phyloP scores from a whole-genome alignment of 2,888 invertebrate genomes.

The Plagiodera versicolora region DNA sequence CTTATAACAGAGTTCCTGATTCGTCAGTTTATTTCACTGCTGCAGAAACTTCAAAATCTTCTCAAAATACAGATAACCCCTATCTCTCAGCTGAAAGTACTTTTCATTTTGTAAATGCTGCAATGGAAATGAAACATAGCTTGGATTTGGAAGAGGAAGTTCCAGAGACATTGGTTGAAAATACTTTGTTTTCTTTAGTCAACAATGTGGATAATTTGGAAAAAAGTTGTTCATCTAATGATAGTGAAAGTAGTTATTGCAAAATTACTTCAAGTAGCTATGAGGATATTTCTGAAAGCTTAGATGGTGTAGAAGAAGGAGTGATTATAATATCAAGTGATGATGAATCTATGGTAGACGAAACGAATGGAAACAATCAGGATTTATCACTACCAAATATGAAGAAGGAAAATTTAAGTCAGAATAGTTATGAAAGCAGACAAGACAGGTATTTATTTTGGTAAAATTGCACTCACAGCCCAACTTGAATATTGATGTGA shows the following conservation, averaged over 20 bases:
- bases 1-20: neutral
- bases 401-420: too few relatives aligned
- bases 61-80: neutral
- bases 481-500: too few relatives aligned
- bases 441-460: too few relatives aligned
- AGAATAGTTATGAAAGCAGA: too few relatives aligned
- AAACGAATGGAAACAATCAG: too few relatives aligned
- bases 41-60: constrained; percentile 7
- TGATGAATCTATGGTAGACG: neutral
- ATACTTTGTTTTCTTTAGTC: neutral
- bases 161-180: neutral
- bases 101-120: neutral
- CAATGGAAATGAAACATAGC: neutral
- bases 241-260: neutral
- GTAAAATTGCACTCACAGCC: too few relatives aligned
- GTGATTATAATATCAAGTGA: neutral
- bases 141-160: neutral
- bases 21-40: constrained; percentile 18
- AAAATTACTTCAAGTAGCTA: neutral
- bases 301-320: neutral
- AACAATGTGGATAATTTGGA: neutral
- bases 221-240: neutral
- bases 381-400: too few relatives aligned
- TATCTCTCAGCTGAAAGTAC: constrained; percentile 6
- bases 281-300: neutral